phyloP scores from a whole-genome alignment of 2,113 vertebrate species.

The Chitala chitala region DNA sequence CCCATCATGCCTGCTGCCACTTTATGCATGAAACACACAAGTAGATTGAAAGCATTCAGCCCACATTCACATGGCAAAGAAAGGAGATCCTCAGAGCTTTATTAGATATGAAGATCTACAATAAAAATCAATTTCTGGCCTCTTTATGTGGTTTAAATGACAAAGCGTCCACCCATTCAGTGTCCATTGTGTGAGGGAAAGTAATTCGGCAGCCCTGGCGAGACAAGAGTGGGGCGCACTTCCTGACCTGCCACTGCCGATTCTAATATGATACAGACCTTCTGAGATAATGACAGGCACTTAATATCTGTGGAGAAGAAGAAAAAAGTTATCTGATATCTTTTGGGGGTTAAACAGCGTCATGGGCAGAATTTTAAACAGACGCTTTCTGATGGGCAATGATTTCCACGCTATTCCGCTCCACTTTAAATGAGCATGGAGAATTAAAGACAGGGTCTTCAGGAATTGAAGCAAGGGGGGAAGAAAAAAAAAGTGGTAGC shows the following conservation, averaged over 20 bases:
- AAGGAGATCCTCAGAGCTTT: constrained; percentile 99
- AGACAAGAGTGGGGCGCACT: constrained; percentile 86
- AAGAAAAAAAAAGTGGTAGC: neutral
- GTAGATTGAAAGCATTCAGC: constrained; percentile 99
- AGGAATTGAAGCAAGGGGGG: constrained; percentile 11
- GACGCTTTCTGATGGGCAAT: constrained; percentile 44
- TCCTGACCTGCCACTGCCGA: constrained; percentile 90
- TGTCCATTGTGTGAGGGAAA: constrained; percentile 92
- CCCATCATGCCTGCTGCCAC: constrained; percentile 78
- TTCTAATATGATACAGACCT: constrained; percentile 99
- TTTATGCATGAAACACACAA: constrained; percentile 99
- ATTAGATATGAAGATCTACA: constrained; percentile 99
- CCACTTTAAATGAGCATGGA: neutral
- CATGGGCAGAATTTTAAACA: constrained; percentile 89
- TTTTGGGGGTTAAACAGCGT: constrained; percentile 89
- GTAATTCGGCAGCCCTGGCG: constrained; percentile 91
- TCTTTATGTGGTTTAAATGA: constrained; percentile 99
- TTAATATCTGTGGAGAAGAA: constrained; percentile 85
- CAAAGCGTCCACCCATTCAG: constrained; percentile 98
- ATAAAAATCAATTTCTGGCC: constrained; percentile 99
- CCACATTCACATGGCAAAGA: constrained; percentile 98
- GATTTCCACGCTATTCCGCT: constrained; percentile 29
- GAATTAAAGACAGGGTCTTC: constrained; percentile 7
- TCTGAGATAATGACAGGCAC: constrained; percentile 96
- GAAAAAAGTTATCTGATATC: constrained; percentile 97